Conservation (phyloP, 2,888 invertebrate species). For the Chironomus tentans region DNA sequence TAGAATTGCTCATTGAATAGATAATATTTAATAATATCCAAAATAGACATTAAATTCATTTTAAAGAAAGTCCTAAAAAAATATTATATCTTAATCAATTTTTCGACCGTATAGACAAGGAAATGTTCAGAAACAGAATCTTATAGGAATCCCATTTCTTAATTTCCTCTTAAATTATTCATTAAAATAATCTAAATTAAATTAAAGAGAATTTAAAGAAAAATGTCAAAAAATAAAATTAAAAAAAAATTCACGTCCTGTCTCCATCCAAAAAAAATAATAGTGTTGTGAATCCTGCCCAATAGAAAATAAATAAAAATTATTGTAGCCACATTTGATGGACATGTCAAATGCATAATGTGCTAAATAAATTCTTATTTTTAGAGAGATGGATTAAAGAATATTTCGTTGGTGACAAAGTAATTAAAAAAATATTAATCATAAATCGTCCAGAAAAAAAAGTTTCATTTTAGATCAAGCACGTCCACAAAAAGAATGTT, state of each 20-base stretch:
- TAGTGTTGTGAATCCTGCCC: constrained; percentile 6
- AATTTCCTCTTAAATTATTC: neutral
- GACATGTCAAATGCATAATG: neutral
- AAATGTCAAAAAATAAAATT: neutral
- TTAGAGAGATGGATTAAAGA: no score
- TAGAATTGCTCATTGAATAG: constrained; percentile 13
- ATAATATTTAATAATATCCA: neutral
- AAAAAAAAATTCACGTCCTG: constrained; percentile 7
- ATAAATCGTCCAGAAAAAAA: neutral
- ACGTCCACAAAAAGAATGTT: neutral
- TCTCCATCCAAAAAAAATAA: constrained; percentile 14
- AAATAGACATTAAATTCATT: neutral
- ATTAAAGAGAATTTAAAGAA: neutral
- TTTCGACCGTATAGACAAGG: no score
- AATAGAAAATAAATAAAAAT: neutral
- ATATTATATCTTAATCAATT: no score
- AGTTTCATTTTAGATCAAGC: neutral
- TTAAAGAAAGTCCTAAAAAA: neutral
- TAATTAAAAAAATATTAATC: neutral
- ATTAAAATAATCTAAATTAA: neutral
- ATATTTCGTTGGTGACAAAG: no score
- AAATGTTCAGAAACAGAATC: no score
- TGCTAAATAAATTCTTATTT: neutral
- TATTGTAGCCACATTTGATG: neutral
- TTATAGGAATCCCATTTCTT: neutral